Conservation (phyloP, 2,797 vertebrate species). For the Spinus pinus region DNA sequence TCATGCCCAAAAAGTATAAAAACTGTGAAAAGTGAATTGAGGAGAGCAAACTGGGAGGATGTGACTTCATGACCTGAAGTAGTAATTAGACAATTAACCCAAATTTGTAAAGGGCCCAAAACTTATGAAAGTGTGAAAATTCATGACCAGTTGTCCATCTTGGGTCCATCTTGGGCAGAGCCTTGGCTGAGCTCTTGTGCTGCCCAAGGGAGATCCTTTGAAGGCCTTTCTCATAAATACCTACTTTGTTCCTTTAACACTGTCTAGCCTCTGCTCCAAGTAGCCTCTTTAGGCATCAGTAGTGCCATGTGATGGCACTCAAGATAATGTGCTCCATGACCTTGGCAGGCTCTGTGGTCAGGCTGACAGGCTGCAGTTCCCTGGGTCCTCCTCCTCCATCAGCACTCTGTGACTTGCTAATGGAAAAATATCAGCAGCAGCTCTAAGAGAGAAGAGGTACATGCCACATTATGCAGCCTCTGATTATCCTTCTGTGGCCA, state of each 20-base stretch:
- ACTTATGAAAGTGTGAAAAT: neutral
- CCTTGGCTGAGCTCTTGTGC: accelerated
- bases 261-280: too few relatives aligned
- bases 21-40: neutral
- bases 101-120: neutral
- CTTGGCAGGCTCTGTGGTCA: neutral
- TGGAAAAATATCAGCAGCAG: neutral
- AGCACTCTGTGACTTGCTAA: neutral
- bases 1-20: neutral
- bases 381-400: neutral
- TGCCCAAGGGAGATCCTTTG: neutral
- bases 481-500: neutral
- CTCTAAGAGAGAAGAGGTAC: neutral
- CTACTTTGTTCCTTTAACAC: neutral
- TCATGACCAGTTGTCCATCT: accelerated
- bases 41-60: neutral
- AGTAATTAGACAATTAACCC: neutral
- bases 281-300: neutral
- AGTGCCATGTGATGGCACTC: accelerated
- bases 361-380: neutral
- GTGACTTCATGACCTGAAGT: neutral
- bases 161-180: neutral
- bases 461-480: neutral
- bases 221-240: neutral
- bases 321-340: neutral